These are phyloP conservation scores for Poliocrania exsul DNA, from an alignment of 2,797 vertebrate species.

Conservation along the genomic window DNA sequence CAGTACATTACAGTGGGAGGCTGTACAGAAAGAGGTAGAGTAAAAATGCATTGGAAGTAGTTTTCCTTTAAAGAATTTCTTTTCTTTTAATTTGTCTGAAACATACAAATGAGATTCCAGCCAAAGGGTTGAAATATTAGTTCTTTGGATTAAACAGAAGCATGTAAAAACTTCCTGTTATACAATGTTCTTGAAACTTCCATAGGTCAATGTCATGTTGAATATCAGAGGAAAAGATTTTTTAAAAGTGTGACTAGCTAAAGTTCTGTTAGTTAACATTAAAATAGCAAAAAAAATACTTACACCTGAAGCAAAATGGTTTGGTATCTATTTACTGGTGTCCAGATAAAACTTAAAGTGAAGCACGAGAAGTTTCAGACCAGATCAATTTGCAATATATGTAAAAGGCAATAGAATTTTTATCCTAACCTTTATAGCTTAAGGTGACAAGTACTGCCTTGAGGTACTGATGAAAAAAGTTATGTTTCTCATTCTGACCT, in stretches of 20 bases:
- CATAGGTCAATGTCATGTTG: neutral
- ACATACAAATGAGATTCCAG: neutral
- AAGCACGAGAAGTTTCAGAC: neutral
- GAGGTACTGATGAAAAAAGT: neutral
- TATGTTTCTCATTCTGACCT: neutral
- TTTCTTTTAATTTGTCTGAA: neutral
- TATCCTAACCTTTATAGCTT: neutral
- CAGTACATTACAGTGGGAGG: constrained; percentile 8
- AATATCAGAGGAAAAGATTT: neutral
- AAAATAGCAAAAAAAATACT: neutral
- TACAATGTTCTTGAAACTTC: neutral
- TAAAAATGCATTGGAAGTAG: neutral
- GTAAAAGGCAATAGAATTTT: neutral
- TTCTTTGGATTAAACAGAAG: neutral
- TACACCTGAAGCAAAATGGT: neutral
- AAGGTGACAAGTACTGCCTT: neutral
- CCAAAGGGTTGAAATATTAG: neutral
- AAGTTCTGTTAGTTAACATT: neutral
- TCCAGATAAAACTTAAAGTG: neutral
- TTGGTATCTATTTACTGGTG: neutral
- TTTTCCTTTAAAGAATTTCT: neutral
- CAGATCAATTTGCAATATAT: neutral
- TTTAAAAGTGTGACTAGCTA: neutral
- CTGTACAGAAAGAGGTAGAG: neutral
- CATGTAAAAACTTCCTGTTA: neutral